phyloP scores from a whole-genome alignment of 1,140 invertebrate genomes.

The Leptonema lineaticorne region DNA sequence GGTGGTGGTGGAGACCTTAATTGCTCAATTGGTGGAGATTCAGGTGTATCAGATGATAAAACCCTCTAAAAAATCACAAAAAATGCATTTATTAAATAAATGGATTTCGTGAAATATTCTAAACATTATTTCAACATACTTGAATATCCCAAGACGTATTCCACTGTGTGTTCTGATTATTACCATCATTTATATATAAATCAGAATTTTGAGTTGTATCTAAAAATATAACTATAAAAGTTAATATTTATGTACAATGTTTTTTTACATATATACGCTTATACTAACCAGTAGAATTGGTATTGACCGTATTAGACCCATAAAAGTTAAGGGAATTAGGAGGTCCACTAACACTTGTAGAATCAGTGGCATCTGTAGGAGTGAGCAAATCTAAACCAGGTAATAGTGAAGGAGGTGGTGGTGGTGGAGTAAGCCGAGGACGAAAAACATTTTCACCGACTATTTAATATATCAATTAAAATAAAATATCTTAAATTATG shows the following conservation, averaged over 20 bases:
- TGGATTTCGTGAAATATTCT: neutral
- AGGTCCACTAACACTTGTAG: constrained; percentile 46
- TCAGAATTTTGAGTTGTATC: constrained; percentile 28
- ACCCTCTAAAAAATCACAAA: constrained; percentile 2
- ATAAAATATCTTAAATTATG: neutral
- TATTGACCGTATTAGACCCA: constrained; percentile 15
- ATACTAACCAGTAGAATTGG: neutral
- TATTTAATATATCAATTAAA: neutral
- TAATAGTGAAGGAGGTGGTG: constrained; percentile 38
- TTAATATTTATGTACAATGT: neutral
- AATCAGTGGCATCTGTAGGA: constrained; percentile 45
- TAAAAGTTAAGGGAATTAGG: constrained; percentile 27
- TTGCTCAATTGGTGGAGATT: constrained; percentile 36
- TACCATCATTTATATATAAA: constrained; percentile 20
- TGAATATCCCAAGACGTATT: constrained; percentile 35
- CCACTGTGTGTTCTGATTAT: constrained; percentile 17
- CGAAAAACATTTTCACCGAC: constrained; percentile 3
- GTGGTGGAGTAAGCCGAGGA: constrained; percentile 41
- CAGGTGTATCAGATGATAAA: constrained; percentile 44
- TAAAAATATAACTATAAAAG: constrained; percentile 4
- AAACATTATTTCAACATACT: constrained; percentile 2
- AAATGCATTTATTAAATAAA: constrained; percentile 1
- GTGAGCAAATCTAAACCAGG: constrained; percentile 52
- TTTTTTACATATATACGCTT: neutral
- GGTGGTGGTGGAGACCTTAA: constrained; percentile 25